Evolutionary conservation across 2,797 vertebrate species (phyloP), one percentile per base, ranked within the genome.

Genomic region (Arnoldichthys spilopterus): DNA sequence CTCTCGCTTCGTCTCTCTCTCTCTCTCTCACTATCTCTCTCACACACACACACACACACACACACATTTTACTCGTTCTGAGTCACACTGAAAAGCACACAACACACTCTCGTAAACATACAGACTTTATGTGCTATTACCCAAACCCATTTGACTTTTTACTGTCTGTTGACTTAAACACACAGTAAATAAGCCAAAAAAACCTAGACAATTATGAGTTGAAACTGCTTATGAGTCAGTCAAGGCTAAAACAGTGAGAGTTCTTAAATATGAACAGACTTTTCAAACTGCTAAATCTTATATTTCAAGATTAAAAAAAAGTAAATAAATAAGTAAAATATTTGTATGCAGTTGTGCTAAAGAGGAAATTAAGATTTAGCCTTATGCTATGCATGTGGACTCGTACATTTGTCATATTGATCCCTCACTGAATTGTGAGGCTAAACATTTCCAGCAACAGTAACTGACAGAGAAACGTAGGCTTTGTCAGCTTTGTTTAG

Each of bases 111-210:
- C 59, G 40, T 34, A 63, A 49, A 64, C 34, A 68, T 30, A 68
- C 45, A 58, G 51, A 30, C 74, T 22, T 54, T 30, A 61, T 68
- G 30, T 68, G 45, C 54, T 30, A 61, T 68, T 40, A 47, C 64
- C 28, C 53, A 69, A 67, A 77, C 75, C 68, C 66, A 69, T 45
- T 45, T 71, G 28, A 49, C 1, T 49, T 45, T 69, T 49, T 70
- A 32, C 28, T 53, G 45, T 1, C 18, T 70, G 47, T 51, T 70
- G 20, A 13, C 3, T 53, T 32, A 30, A 30, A 9, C 9, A 53
- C n/a, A 53, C 47, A 71, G 30, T 22, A 34, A 68, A 32, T 54
- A n/a, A 37, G 28, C 20, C 30, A 71, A 32, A 26, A 22, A 13
- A 24, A 43, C n/a, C 20, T 40, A n/a, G 34, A 22, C 34, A 11